Evolutionary conservation across 2,888 invertebrate species (phyloP), one percentile per base, ranked within the genome.

Genomic region (Phorcus lineatus): DNA sequence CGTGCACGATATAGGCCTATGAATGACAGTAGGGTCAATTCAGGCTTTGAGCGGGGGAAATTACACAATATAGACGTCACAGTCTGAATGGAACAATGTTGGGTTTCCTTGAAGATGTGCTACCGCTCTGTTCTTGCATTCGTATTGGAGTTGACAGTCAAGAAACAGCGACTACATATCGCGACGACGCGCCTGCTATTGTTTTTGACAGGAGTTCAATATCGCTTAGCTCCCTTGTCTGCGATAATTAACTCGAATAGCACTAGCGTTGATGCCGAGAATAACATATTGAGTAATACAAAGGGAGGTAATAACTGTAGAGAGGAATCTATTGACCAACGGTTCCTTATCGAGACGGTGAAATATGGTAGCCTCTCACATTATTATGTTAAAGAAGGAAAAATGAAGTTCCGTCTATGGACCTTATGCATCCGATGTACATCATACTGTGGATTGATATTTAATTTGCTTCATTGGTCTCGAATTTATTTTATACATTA

Each of bases 161-260:
- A 13, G 62, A 24, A 24, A 28, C 11, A 7, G 6, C 13, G 47
- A 47, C 47, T 47, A 1, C 13, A 11, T 47, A 6, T 47, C 47
- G 47, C 47, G 47, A 47, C 47, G 47, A 13, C 47, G 47, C 7
- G 47, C 47, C 13, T 47, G 47, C 47, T 47, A 47, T 47, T 47
- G 47, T 28, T 62, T 62, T 62, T 62, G 62, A 62, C 28, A 62
- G 62, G 24, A 62, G 62, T 62, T 28, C 22, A 22, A 28, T 11
- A 28, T 62, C 28, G 28, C 24, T 62, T 62, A 62, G 16, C 62
- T 62, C 62, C 62, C 62, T 62, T 62, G 62, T 22, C 24, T 47
- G 28, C 62, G 28, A 62, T 62, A 62, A 62, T 62, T 62, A 62
- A 62, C 62, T 24, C 28, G 62, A 62, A 62, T 62, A 62, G 28